Conservation (phyloP, 2,113 vertebrate species). For the Globicephala melas region DNA sequence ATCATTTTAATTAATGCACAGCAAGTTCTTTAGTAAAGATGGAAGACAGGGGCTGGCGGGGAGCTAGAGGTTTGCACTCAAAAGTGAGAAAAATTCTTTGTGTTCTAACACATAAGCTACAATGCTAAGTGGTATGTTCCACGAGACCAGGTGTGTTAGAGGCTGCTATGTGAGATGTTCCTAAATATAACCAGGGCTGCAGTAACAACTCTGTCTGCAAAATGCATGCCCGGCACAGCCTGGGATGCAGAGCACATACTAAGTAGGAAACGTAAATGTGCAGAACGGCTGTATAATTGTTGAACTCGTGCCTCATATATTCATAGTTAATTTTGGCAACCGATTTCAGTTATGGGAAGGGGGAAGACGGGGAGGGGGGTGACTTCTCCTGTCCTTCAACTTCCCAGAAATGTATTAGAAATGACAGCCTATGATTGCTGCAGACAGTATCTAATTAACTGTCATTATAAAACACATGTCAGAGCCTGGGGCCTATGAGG, state of each 20-base stretch:
- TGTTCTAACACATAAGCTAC: neutral
- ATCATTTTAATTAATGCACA: neutral
- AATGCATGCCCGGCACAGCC: neutral
- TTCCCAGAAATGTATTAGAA: conserved; percentile 83
- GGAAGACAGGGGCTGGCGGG: neutral
- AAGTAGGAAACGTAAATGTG: neutral
- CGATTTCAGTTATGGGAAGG: conserved; percentile 69
- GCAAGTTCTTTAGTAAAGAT: neutral
- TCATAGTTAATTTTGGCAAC: conserved; percentile 79
- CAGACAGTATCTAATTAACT: conserved; percentile 95
- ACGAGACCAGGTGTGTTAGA: neutral
- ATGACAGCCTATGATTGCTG: conserved; percentile 90
- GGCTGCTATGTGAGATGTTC: neutral
- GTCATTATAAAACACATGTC: conserved; percentile 96
- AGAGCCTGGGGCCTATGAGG: conserved; percentile 83
- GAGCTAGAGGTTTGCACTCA: neutral
- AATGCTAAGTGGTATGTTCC: neutral
- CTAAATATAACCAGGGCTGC: neutral
- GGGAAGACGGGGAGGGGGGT: conserved; percentile 59
- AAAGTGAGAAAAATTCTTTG: neutral
- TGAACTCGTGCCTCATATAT: conserved; percentile 64
- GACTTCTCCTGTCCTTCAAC: conserved; percentile 81
- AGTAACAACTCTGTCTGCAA: neutral
- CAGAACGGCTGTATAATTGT: conserved; percentile 69
- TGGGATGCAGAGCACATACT: neutral